Conservation (phyloP, 2,113 vertebrate genomes). For the Phycodurus eques region DNA sequence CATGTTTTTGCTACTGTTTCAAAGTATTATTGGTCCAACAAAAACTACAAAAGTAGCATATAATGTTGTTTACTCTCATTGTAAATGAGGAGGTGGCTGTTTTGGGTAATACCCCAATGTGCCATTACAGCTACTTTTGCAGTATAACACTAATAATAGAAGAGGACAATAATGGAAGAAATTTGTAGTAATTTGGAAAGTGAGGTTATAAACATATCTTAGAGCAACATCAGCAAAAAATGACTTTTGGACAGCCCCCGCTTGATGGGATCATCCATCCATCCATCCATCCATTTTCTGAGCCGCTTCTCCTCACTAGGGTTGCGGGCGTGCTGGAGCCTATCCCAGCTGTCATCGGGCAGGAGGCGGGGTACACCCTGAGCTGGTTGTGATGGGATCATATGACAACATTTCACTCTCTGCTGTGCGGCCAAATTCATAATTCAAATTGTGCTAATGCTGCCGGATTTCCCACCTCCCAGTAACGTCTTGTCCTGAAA, state of each 20-base stretch:
- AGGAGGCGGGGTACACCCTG: no score
- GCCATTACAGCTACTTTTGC: conserved; percentile 7
- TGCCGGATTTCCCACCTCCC: not conserved
- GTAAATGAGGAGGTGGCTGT: not conserved
- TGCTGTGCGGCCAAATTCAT: not conserved
- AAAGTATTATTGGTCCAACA: not conserved
- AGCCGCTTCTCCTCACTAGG: no score
- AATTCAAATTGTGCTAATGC: not conserved
- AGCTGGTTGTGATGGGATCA: not conserved
- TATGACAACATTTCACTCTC: not conserved
- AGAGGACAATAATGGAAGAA: not conserved
- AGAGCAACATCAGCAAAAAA: not conserved
- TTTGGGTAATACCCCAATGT: conserved; percentile 2
- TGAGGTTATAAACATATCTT: not conserved
- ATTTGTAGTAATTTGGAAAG: not conserved
- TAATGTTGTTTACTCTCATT: not conserved
- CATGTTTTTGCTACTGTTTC: not conserved
- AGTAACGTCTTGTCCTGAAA: not conserved
- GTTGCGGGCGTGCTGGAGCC: no score
- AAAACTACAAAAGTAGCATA: not conserved
- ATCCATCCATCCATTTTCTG: no score
- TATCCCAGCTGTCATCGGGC: no score
- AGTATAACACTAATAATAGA: conserved; percentile 11
- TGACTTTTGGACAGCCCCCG: not conserved
- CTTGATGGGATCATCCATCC: not conserved